Evolutionary conservation across 2,888 invertebrate species (phyloP).

Genomic region (Chrysolina haemoptera): DNA sequence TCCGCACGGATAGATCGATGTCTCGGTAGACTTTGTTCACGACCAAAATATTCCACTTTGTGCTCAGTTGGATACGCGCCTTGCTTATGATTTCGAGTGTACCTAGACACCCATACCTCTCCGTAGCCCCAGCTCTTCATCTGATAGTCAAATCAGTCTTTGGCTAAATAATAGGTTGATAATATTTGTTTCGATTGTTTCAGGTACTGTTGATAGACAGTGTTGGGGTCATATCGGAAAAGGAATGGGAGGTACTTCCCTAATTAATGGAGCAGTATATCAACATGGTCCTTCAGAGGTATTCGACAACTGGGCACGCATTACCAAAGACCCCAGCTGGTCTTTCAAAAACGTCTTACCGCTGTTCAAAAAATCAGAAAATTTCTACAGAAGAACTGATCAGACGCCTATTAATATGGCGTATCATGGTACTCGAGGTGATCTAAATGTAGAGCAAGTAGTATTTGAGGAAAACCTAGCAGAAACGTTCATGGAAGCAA

Average conservation of each 20-base stretch:
- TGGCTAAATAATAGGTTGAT: too few species aligned
- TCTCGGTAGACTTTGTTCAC: too few species aligned
- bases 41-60: too few species aligned
- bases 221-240: background rate
- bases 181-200: constrained; percentile 2
- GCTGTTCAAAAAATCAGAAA: background rate
- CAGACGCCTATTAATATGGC: background rate
- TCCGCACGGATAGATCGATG: too few species aligned
- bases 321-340: constrained; percentile 12
- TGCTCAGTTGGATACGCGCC: too few species aligned
- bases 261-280: constrained; percentile 14
- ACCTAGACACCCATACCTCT: too few species aligned
- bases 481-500: background rate
- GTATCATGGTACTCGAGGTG: too few species aligned
- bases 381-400: background rate
- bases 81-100: too few species aligned
- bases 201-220: background rate
- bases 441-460: background rate
- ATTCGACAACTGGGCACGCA: constrained; percentile 10
- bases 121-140: too few species aligned
- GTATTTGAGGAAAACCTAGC: background rate
- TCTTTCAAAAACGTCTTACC: background rate
- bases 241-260: constrained; percentile 17
- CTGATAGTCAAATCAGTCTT: too few species aligned
- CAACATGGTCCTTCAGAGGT: background rate